phyloP scores from a whole-genome alignment of 2,888 invertebrate species.

The Hermaeophaga mercurialis region DNA sequence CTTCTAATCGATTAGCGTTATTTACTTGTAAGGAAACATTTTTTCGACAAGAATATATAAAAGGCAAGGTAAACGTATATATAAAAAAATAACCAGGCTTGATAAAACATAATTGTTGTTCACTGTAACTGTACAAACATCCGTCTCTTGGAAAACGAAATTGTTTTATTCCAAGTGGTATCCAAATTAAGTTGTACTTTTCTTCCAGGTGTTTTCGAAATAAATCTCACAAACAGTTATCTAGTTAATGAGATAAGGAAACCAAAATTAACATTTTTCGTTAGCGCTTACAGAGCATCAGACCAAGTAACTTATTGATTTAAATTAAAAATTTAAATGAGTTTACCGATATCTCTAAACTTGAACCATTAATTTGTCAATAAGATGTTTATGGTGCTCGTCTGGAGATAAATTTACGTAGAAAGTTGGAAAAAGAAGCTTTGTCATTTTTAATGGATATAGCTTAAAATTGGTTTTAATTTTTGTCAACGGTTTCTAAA shows the following conservation, averaged over 20 bases:
- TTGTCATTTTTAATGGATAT: not conserved
- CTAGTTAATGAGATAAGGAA: not conserved
- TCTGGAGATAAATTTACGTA: not conserved
- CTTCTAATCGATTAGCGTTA: too few relatives aligned
- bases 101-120: too few relatives aligned
- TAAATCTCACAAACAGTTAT: not conserved
- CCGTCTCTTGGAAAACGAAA: too few relatives aligned
- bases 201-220: not conserved
- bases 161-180: not conserved
- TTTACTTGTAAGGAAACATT: too few relatives aligned
- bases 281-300: not conserved
- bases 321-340: constrained; percentile 12
- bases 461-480: not conserved
- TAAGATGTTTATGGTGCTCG: not conserved
- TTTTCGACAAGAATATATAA: too few relatives aligned
- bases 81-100: too few relatives aligned
- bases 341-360: constrained; percentile 1
- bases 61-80: too few relatives aligned
- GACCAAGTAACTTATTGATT: not conserved
- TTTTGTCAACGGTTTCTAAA: too few relatives aligned
- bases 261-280: constrained; percentile 1
- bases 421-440: not conserved
- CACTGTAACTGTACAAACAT: too few relatives aligned
- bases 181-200: not conserved
- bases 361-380: constrained; percentile 7